phyloP scores from a whole-genome alignment of 2,113 vertebrate genomes.

The Casuarius casuarius region DNA sequence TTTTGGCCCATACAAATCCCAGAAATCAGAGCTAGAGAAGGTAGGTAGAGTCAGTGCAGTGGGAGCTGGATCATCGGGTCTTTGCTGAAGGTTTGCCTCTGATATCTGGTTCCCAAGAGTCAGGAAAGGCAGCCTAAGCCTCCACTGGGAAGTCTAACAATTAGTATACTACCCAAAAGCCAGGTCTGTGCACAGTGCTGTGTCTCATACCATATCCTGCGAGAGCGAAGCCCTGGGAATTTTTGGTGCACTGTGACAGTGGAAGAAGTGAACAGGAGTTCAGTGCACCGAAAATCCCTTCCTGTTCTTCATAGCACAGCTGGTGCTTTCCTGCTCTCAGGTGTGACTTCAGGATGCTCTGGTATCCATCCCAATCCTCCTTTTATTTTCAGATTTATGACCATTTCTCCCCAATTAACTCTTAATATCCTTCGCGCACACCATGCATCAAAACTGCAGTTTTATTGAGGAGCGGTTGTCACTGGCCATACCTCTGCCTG shows the following conservation, averaged over 20 bases:
- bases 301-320: rapidly evolving
- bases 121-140: background rate
- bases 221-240: background rate
- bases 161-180: background rate
- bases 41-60: background rate
- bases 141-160: background rate
- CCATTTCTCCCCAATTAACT: background rate
- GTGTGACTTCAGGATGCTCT: background rate
- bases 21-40: background rate
- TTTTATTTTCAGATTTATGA: background rate
- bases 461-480: background rate
- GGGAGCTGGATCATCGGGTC: background rate
- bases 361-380: background rate
- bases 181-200: background rate
- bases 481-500: background rate
- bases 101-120: background rate
- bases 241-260: too few species aligned
- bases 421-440: background rate
- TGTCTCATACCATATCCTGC: background rate
- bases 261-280: too few species aligned
- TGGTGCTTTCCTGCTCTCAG: background rate
- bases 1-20: background rate
- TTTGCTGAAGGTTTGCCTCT: background rate
- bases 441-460: background rate
- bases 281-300: background rate